Conservation (phyloP, 2,888 invertebrate species). For the Rotaria socialis region DNA sequence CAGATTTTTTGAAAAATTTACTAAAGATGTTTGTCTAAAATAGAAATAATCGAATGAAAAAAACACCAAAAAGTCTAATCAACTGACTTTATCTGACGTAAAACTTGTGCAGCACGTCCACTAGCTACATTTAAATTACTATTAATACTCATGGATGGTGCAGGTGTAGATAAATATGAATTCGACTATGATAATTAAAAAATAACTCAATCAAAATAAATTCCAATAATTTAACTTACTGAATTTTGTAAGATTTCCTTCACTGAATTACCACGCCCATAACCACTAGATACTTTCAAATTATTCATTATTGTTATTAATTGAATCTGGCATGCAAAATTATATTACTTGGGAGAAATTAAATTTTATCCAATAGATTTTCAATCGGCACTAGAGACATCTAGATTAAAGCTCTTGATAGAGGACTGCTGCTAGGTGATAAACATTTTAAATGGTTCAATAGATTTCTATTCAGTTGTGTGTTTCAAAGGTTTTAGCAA, state of each 20-base stretch:
- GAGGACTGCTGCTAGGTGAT: not conserved
- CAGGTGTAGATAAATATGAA: not conserved
- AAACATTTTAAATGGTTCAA: not conserved
- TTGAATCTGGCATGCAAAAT: not conserved
- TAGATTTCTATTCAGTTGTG: not conserved
- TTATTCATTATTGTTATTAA: not conserved
- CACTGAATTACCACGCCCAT: not conserved
- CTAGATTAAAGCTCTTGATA: not conserved
- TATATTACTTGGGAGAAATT: not conserved
- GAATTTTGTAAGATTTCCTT: not conserved
- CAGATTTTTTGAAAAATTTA: not conserved
- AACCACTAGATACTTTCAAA: not conserved
- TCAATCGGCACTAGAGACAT: not conserved
- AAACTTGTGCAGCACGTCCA: slow-evolving; percentile 1
- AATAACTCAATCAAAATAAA: too few relatives aligned
- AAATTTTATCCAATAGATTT: not conserved
- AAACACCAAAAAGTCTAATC: not conserved
- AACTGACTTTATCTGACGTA: not conserved
- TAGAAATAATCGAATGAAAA: not conserved
- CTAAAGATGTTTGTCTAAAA: not conserved
- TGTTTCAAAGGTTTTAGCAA: not conserved
- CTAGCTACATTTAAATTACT: not conserved
- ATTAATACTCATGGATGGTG: not conserved
- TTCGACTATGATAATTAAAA: not conserved
- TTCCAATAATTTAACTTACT: not conserved